Evolutionary conservation across 2,113 vertebrate species (phyloP).

Genomic region (Zosterops pallidus): DNA sequence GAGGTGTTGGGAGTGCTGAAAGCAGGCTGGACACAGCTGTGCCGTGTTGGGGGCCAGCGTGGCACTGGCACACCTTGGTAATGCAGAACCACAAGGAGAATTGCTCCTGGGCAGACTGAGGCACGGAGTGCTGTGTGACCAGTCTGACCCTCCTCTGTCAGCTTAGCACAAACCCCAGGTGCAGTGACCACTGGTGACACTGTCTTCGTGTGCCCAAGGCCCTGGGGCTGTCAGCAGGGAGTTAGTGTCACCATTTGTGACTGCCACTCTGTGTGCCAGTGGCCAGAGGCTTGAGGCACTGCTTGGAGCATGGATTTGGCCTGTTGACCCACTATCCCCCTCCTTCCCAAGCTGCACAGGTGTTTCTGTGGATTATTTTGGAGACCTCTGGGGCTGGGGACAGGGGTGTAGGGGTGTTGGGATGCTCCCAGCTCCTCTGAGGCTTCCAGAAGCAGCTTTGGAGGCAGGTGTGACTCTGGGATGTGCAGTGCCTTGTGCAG

Average conservation of each 20-base stretch:
- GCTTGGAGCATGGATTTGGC: background rate
- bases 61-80: background rate
- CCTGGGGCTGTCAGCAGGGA: background rate
- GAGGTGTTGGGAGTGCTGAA: background rate
- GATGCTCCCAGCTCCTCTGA: background rate
- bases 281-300: background rate
- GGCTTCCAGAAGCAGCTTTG: background rate
- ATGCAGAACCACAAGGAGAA: background rate
- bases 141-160: background rate
- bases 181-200: background rate
- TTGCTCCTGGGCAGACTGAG: background rate
- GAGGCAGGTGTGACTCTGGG: background rate
- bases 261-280: rapidly evolving
- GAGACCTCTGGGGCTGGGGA: rapidly evolving
- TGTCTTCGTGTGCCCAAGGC: background rate
- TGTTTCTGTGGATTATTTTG: background rate
- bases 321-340: background rate
- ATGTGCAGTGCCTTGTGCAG: background rate
- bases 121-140: rapidly evolving
- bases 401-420: rapidly evolving
- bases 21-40: background rate
- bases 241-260: rapidly evolving
- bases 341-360: background rate
- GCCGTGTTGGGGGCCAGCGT: rapidly evolving
- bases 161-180: background rate